These are phyloP conservation scores for Myodes glareolus DNA, from an alignment of 2,113 vertebrate genomes.

Conservation along the genomic window DNA sequence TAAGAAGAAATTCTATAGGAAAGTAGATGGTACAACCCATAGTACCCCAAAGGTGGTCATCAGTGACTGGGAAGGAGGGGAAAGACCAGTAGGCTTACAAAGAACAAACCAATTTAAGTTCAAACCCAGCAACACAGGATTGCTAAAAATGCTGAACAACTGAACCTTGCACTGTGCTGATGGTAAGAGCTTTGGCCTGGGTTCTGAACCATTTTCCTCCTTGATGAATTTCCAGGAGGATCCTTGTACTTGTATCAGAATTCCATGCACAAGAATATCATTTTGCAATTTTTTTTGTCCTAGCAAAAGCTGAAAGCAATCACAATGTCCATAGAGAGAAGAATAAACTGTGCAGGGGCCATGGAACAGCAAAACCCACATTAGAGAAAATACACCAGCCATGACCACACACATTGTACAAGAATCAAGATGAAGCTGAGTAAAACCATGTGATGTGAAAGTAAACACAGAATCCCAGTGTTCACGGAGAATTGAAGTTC, in stretches of 20 bases:
- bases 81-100: neutral
- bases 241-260: neutral
- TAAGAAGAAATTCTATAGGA: neutral
- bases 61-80: neutral
- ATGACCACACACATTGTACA: neutral
- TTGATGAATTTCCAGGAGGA: neutral
- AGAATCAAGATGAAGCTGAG: neutral
- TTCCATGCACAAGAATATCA: neutral
- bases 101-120: neutral
- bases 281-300: neutral
- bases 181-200: neutral
- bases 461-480: neutral
- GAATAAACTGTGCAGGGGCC: neutral
- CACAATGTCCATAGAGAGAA: neutral
- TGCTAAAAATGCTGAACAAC: neutral
- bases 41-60: neutral
- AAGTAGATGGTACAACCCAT: neutral
- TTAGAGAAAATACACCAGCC: neutral
- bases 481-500: neutral
- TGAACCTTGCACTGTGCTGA: neutral
- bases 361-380: neutral
- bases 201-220: neutral
- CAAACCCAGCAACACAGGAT: neutral
- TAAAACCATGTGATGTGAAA: neutral
- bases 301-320: neutral